These are phyloP conservation scores for Triplophysa tibetana DNA, from an alignment of 2,113 vertebrate species.

Conservation along the genomic window DNA sequence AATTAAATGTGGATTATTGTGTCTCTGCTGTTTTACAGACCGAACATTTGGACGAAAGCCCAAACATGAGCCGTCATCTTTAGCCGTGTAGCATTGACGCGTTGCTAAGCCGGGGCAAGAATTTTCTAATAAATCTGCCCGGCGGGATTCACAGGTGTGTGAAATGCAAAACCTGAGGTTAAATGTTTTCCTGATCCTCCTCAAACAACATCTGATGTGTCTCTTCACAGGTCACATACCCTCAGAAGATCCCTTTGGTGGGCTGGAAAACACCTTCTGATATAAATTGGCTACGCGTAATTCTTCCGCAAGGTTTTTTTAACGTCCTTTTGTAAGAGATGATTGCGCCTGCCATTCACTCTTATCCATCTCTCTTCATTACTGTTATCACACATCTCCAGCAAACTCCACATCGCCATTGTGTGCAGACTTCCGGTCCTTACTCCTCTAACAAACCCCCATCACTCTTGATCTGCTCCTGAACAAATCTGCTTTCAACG, in stretches of 20 bases:
- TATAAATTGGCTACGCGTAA: too few relatives aligned
- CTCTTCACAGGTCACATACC: too few relatives aligned
- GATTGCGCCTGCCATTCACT: conserved; percentile 59
- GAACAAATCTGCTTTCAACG: conserved; percentile 61
- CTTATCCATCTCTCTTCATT: conserved; percentile 69
- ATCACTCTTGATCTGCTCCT: conserved; percentile 56
- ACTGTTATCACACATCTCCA: conserved; percentile 63
- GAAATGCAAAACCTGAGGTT: conserved; percentile 58
- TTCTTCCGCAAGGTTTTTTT: too few relatives aligned
- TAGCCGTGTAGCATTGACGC: conserved; percentile 60
- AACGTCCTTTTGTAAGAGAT: conserved; percentile 55
- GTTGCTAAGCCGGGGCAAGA: conserved; percentile 68
- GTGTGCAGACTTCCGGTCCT: conserved; percentile 56
- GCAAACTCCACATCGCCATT: conserved; percentile 58
- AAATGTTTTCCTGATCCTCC: too few relatives aligned
- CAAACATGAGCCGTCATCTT: conserved; percentile 63
- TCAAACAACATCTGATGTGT: too few relatives aligned
- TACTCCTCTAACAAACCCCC: conserved; percentile 52
- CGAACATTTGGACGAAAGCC: conserved; percentile 67
- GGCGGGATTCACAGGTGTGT: conserved; percentile 57
- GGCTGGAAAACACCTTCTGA: too few relatives aligned
- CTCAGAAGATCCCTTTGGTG: too few relatives aligned
- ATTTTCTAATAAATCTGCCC: conserved; percentile 67
- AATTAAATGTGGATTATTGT: conserved; percentile 72
- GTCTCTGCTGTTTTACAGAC: conserved; percentile 31